A percentile compares a stretch with the other conserved stretches of the same genome.
These are phyloP conservation scores for Cavia porcellus DNA, from an alignment of 2,113 vertebrate species.

Conservation along the genomic window DNA sequence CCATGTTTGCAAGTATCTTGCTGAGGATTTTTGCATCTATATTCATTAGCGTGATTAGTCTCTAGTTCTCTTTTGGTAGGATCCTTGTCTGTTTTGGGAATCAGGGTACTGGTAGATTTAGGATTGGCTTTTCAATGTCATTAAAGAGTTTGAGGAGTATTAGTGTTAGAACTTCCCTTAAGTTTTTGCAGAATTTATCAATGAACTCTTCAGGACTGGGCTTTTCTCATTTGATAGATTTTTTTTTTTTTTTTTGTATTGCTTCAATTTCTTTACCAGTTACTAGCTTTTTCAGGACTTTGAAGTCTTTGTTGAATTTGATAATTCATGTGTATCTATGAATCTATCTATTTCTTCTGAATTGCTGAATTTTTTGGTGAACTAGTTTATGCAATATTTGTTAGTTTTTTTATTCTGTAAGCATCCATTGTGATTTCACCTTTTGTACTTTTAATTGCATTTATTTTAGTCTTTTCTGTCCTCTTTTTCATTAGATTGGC, in stretches of 20 bases:
- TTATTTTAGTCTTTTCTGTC: neutral
- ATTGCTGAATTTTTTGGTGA: neutral
- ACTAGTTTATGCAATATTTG: neutral
- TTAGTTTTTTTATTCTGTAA: neutral
- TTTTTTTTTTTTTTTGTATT: neutral
- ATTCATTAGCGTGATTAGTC: neutral
- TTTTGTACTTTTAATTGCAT: neutral
- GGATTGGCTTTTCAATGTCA: neutral
- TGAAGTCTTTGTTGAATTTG: neutral
- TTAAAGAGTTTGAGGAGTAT: neutral
- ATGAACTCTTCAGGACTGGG: neutral
- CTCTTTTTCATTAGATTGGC: neutral
- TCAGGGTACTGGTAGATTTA: neutral
- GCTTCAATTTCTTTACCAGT: neutral
- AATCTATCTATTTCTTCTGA: neutral
- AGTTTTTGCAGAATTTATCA: neutral
- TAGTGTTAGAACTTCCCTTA: neutral
- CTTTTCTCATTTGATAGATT: neutral
- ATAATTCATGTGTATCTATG: neutral
- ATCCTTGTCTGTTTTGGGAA: neutral
- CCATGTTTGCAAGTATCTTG: neutral
- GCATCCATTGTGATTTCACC: neutral
- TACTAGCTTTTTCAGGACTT: neutral
- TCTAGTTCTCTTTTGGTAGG: neutral
- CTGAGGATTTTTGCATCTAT: neutral